Evolutionary conservation across 2,113 vertebrate species (phyloP).

Genomic region (Stomatorhinus ivindoensis): DNA sequence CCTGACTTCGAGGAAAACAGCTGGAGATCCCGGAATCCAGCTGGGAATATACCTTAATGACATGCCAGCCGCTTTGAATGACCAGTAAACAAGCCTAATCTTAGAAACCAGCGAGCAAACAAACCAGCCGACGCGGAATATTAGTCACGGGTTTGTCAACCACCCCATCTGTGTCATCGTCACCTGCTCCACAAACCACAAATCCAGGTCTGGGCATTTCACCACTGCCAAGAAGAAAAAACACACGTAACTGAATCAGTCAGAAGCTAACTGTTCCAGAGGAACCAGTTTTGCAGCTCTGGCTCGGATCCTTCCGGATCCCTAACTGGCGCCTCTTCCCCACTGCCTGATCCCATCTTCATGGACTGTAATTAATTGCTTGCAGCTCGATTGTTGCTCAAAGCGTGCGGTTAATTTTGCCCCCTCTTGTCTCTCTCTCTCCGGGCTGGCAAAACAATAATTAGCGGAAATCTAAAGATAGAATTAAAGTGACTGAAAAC

Average conservation of each 20-base stretch:
- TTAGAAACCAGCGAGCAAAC: neutral
- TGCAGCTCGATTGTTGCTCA: neutral
- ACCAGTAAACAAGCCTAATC: neutral
- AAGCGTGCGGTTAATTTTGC: neutral
- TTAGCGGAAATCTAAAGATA: conserved; percentile 11
- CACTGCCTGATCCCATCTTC: neutral
- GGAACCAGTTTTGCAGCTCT: neutral
- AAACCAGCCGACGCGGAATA: neutral
- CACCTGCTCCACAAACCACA: conserved; percentile 1
- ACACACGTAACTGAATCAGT: neutral
- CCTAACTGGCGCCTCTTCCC: neutral
- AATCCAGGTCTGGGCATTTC: neutral
- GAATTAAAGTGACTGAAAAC: neutral
- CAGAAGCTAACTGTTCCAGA: neutral
- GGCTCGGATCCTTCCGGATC: neutral
- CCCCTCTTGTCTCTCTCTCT: neutral
- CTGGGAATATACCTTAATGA: neutral
- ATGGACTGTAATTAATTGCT: conserved; percentile 7
- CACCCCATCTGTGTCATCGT: neutral
- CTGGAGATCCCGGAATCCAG: neutral
- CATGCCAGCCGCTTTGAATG: neutral
- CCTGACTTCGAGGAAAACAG: neutral
- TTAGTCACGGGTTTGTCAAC: neutral
- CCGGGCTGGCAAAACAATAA: conserved; percentile 8
- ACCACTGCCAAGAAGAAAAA: neutral